A percentile compares a stretch with the other conserved stretches of the same genome.
Evolutionary conservation across 2,113 vertebrate genomes (phyloP).

Genomic region (Cinclus cinclus): DNA sequence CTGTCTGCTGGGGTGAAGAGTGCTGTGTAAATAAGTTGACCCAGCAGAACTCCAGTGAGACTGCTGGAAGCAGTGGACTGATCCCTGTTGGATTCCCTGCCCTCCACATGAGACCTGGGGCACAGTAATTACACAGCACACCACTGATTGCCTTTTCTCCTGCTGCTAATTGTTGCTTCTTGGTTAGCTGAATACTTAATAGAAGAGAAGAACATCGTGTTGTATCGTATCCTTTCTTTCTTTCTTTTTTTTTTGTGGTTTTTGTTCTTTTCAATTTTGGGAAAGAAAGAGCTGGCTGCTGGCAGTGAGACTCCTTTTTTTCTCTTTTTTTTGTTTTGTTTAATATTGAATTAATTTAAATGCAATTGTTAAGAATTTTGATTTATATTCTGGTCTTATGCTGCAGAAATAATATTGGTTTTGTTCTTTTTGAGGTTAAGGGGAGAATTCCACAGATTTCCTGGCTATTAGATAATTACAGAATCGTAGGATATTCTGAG

Average conservation of each 20-base stretch:
- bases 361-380: rapidly evolving
- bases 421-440: not conserved
- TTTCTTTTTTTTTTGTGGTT: not conserved
- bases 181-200: not conserved
- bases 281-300: not conserved
- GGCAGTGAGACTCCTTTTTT: not conserved
- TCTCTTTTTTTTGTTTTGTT: not conserved
- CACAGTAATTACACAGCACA: not conserved
- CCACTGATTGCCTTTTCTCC: not conserved
- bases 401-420: not conserved
- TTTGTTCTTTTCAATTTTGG: not conserved
- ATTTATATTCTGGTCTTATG: not conserved
- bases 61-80: not conserved
- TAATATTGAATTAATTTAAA: not conserved
- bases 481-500: not conserved
- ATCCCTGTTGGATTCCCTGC: not conserved
- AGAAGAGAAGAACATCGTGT: not conserved
- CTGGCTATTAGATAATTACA: not conserved
- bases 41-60: not conserved
- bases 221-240: not conserved
- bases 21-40: not conserved
- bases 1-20: not conserved
- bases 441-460: not conserved
- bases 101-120: not conserved
- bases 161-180: not conserved